Evolutionary conservation across 1,140 invertebrate genomes (phyloP).

Genomic region (Hyposmocoma kahamanoa): DNA sequence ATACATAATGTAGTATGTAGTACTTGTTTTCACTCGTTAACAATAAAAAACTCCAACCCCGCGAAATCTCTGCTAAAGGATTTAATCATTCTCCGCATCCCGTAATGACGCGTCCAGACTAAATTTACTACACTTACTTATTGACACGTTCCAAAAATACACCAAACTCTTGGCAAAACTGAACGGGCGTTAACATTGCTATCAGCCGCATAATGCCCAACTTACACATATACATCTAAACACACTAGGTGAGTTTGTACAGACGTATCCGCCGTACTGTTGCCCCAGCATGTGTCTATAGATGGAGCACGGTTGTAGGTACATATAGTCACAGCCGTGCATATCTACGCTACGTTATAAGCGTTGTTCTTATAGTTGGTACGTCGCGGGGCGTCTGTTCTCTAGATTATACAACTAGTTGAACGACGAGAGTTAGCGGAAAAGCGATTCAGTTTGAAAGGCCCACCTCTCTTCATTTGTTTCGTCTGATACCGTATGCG

Average conservation of each 20-base stretch:
- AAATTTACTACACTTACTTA: slow-evolving; percentile 30
- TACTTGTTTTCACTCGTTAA: too few species aligned
- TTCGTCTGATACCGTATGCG: too few species aligned
- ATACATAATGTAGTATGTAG: not conserved
- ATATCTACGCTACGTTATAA: slow-evolving; percentile 7
- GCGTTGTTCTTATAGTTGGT: slow-evolving; percentile 19
- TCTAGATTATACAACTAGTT: slow-evolving; percentile 21
- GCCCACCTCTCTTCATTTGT: too few species aligned
- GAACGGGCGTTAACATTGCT: slow-evolving; percentile 61
- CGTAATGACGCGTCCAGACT: slow-evolving; percentile 42
- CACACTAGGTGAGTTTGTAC: slow-evolving; percentile 19
- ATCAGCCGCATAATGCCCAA: slow-evolving; percentile 56
- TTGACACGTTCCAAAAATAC: slow-evolving; percentile 71
- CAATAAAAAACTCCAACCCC: not conserved
- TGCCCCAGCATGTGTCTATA: slow-evolving; percentile 17
- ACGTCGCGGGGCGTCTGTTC: slow-evolving; percentile 19
- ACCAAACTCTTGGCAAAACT: slow-evolving; percentile 60
- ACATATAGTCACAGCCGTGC: not conserved
- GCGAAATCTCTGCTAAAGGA: slow-evolving; percentile 18
- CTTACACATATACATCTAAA: slow-evolving; percentile 26
- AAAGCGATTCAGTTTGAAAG: too few species aligned
- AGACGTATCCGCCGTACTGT: slow-evolving; percentile 20
- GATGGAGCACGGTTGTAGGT: slow-evolving; percentile 9
- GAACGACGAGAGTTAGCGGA: too few species aligned
- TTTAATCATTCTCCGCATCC: slow-evolving; percentile 38